Conservation (phyloP, 2,113 vertebrate genomes). For the Orcinus orca region DNA sequence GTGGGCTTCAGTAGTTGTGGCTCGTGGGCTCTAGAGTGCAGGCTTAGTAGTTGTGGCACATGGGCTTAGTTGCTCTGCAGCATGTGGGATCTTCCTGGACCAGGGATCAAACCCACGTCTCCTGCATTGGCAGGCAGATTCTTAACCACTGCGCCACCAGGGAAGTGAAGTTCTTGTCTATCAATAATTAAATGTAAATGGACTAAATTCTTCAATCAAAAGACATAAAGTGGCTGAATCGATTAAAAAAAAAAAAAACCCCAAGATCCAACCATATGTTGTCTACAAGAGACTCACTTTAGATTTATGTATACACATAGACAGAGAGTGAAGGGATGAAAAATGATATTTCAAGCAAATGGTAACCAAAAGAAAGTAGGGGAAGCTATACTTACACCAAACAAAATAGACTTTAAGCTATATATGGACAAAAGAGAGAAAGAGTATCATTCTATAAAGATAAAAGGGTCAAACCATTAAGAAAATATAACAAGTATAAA, state of each 20-base stretch:
- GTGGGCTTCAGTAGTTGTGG: too few relatives aligned
- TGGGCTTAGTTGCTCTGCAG: too few relatives aligned
- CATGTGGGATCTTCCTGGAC: too few relatives aligned
- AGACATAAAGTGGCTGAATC: not conserved
- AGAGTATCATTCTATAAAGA: not conserved
- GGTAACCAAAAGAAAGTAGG: not conserved
- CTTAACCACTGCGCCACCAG: too few relatives aligned
- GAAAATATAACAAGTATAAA: not conserved
- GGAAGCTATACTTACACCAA: not conserved
- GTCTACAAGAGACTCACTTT: not conserved
- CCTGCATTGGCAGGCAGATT: too few relatives aligned
- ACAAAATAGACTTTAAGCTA: not conserved
- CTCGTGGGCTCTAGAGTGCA: too few relatives aligned
- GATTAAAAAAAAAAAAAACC: not conserved
- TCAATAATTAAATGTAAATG: not conserved
- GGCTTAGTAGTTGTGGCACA: too few relatives aligned
- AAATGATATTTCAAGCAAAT: not conserved
- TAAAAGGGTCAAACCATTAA: not conserved
- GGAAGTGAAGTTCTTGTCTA: not conserved
- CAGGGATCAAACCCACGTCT: too few relatives aligned
- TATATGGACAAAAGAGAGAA: not conserved
- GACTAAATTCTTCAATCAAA: not conserved
- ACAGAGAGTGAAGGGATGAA: not conserved
- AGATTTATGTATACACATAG: not conserved
- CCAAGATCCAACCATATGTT: not conserved